phyloP scores from a whole-genome alignment of 2,113 vertebrate genomes.

The Pterocles burchelli region DNA sequence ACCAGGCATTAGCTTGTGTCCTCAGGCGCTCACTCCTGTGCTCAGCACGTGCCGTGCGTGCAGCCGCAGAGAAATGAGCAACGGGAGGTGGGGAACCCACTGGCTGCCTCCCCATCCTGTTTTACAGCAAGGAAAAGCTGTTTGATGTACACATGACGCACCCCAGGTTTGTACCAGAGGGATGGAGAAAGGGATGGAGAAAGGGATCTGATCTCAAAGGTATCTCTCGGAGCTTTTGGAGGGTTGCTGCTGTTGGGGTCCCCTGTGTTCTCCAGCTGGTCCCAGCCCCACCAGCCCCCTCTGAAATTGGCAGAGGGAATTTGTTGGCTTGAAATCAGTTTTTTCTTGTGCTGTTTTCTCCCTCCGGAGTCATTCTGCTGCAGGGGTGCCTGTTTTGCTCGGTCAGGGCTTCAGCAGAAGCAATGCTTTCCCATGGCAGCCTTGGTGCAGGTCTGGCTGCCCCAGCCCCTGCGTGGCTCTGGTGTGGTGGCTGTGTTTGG shows the following conservation, averaged over 20 bases:
- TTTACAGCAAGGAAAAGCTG: neutral
- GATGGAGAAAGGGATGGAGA: neutral
- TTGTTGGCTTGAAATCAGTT: neutral
- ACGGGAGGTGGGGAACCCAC: accelerated
- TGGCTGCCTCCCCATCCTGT: accelerated
- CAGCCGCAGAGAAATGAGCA: neutral
- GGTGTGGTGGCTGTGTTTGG: neutral
- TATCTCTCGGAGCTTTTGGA: neutral
- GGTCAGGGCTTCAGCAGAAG: neutral
- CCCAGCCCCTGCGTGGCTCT: neutral
- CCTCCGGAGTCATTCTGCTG: accelerated
- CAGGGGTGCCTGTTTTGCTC: neutral
- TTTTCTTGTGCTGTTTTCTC: neutral
- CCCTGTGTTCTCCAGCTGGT: neutral
- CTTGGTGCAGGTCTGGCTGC: neutral
- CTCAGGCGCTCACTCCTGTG: neutral
- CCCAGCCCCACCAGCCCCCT: neutral
- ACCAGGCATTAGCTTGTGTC: neutral
- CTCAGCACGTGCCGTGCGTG: neutral
- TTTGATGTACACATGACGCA: neutral
- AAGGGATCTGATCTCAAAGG: neutral
- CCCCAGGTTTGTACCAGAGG: neutral
- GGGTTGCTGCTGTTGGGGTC: neutral
- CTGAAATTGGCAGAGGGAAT: neutral
- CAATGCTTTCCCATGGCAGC: too few relatives aligned